Base-by-base conservation (phyloP, 2,113 vertebrate species). In the Danio rerio region DNA sequence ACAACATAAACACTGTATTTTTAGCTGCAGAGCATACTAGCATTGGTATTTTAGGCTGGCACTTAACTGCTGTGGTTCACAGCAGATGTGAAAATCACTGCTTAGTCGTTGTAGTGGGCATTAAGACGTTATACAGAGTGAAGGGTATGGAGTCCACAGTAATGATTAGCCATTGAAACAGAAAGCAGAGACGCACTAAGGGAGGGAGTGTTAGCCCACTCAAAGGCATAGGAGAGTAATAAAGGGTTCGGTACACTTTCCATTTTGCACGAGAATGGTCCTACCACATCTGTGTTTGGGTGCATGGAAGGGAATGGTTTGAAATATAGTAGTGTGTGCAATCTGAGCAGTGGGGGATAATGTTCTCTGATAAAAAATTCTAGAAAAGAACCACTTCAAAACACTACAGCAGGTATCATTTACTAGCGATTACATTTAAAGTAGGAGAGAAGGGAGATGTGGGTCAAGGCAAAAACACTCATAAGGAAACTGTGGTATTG, bases 141-240 rank as follows among this genome's bases (percentile, higher is more conserved):
- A 78, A 86, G 82, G 73, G 82, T 80, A 78, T 80, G 58, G 74
- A 70, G 79, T 78, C 71, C 73, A 83, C 21, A 79, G 74, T 81
- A 84, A 86, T 86, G 82, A 86, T 84, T 86, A 84, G 78, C 53
- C 85, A 84, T 31, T 78, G 78, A 81, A 81, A 86, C 66, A 62
- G 85, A 84, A 84, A 79, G 79, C 52, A 86, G 75, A 72, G 52
- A 40, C 59, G 18, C 82, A 61, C 74, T 49, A 69, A 73, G 74
- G 4, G 16, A 78, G 58, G 72, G 69, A 20, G 47, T 1, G 58
- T 50, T 77, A 53, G 77, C 77, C 62, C 77, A 79, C 49, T 79
- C 77, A 86, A 52, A 59, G 47, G 21, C 53, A 61, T 75, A 63
- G 40, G 20, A 70, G 43, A 78, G 66, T 83, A 83, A 83, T 77